Percentiles rank a stretch among this genome's conserved stretches.
Conservation (phyloP, 2,797 vertebrate genomes). For the Cyprinella venusta region DNA sequence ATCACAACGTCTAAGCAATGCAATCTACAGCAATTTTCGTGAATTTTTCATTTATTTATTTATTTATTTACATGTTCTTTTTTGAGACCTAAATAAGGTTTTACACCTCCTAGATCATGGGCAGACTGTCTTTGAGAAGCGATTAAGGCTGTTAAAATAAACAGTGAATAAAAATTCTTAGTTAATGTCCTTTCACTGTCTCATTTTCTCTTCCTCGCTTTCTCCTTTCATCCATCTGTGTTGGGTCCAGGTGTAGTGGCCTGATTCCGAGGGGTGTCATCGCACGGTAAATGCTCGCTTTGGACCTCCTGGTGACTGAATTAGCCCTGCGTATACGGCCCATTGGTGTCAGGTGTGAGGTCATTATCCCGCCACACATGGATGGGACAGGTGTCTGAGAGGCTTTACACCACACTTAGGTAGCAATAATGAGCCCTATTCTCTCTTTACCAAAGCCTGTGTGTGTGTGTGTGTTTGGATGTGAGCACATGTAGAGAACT, state of each 20-base stretch:
- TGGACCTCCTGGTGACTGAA: constrained; percentile 87
- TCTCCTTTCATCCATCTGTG: constrained; percentile 64
- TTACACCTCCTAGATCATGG: background rate
- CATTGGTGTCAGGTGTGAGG: constrained; percentile 94
- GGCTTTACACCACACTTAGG: constrained; percentile 93
- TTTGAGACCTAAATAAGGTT: background rate
- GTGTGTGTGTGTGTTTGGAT: constrained; percentile 14
- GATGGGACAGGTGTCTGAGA: constrained; percentile 89
- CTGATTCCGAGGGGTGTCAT: constrained; percentile 73
- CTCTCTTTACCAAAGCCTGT: constrained; percentile 67
- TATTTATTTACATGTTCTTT: background rate
- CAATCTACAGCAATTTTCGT: background rate
- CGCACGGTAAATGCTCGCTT: constrained; percentile 80
- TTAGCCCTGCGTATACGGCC: constrained; percentile 81
- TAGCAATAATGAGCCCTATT: constrained; percentile 88
- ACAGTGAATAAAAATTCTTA: constrained; percentile 1
- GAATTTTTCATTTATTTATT: background rate
- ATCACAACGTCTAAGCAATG: background rate
- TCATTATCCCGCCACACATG: constrained; percentile 83
- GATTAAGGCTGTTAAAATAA: constrained; percentile 18
- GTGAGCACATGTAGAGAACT: constrained; percentile 71
- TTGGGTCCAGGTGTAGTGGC: constrained; percentile 76
- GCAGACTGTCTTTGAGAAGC: background rate
- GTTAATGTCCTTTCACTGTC: constrained; percentile 16
- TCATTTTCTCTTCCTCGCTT: constrained; percentile 14